A percentile compares a stretch with the other conserved stretches of the same genome.
Evolutionary conservation across 2,797 vertebrate species (phyloP).

Genomic region (Gallinago nigripennis): DNA sequence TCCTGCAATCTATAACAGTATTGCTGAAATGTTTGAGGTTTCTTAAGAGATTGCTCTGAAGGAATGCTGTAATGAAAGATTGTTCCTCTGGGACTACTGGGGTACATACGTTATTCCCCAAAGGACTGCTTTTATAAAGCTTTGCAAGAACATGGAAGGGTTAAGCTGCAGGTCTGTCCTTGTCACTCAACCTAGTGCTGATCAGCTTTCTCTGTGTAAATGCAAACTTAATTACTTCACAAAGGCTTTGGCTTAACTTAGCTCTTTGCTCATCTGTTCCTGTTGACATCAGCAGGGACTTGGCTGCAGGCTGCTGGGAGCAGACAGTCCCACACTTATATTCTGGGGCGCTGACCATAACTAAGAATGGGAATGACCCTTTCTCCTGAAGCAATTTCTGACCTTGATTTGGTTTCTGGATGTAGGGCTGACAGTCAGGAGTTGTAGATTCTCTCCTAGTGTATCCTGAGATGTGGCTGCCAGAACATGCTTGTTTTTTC

Average conservation of each 20-base stretch:
- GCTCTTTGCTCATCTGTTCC: background rate
- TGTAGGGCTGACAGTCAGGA: background rate
- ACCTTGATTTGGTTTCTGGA: background rate
- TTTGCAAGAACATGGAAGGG: background rate
- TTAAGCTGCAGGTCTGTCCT: background rate
- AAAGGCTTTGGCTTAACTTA: background rate
- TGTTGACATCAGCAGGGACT: background rate
- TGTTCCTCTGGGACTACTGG: background rate
- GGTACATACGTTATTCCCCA: background rate
- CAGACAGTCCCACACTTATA: background rate
- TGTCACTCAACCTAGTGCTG: background rate
- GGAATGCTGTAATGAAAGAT: too few species aligned
- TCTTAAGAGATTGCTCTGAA: background rate
- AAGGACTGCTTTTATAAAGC: background rate
- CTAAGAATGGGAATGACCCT: background rate
- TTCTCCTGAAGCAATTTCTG: background rate
- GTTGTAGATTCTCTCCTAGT: accelerated
- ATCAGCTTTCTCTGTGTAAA: background rate
- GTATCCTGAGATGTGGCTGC: background rate
- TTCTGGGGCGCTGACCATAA: background rate
- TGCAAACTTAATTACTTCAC: background rate
- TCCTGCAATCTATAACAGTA: background rate
- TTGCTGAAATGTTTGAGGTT: background rate
- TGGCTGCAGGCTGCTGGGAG: background rate
- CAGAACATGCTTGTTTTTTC: background rate